These are phyloP conservation scores for Planococcus citri DNA, from an alignment of 1,140 invertebrate genomes.

Conservation along the genomic window DNA sequence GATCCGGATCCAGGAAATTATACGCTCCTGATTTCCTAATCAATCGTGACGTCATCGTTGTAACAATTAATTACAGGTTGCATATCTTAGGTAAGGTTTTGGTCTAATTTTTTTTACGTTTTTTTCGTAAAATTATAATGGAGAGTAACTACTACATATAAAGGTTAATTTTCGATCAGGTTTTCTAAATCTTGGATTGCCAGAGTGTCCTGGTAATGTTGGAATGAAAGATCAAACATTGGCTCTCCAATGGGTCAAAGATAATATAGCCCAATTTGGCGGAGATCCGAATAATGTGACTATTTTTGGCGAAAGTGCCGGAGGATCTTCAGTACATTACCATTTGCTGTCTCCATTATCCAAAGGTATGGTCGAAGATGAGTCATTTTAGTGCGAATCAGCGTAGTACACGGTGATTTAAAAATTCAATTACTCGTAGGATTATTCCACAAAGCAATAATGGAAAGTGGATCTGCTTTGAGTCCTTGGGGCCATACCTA, in stretches of 20 bases:
- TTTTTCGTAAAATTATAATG: not conserved
- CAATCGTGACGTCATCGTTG: slow-evolving; percentile 41
- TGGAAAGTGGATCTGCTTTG: slow-evolving; percentile 20
- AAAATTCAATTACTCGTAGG: slow-evolving; percentile 13
- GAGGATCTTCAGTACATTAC: slow-evolving; percentile 47
- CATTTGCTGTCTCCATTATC: slow-evolving; percentile 46
- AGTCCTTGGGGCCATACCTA: not conserved
- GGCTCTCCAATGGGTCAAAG: slow-evolving; percentile 56
- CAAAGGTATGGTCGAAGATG: slow-evolving; percentile 37
- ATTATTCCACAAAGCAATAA: slow-evolving; percentile 24
- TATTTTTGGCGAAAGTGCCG: slow-evolving; percentile 54
- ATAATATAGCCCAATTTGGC: slow-evolving; percentile 58
- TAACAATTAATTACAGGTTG: slow-evolving; percentile 43
- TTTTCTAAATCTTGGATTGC: slow-evolving; percentile 46
- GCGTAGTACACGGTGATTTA: too few relatives aligned
- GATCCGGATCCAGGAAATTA: slow-evolving; percentile 29
- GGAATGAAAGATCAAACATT: slow-evolving; percentile 62
- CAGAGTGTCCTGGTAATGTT: slow-evolving; percentile 53
- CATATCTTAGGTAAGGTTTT: slow-evolving; percentile 39
- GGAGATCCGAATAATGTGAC: slow-evolving; percentile 60
- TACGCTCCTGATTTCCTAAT: slow-evolving; percentile 40
- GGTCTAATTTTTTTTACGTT: not conserved
- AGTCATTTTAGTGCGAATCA: not conserved
- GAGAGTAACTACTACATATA: too few relatives aligned
- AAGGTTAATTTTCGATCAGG: slow-evolving; percentile 18